A percentile compares a stretch with the other conserved stretches of the same genome.
Conservation (phyloP, 2,113 vertebrate genomes). For the Corythaeola cristata region DNA sequence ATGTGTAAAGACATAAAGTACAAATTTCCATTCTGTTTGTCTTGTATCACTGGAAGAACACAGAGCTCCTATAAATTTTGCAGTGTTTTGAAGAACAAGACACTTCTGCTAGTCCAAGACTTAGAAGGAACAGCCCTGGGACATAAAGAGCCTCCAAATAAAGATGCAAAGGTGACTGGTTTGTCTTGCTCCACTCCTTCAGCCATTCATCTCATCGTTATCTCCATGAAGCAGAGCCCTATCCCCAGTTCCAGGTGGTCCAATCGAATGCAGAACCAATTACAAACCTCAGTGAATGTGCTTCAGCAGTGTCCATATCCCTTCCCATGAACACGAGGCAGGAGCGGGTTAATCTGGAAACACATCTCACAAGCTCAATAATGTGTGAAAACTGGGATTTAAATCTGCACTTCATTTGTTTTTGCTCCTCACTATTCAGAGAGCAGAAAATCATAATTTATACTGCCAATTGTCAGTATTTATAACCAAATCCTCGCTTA, state of each 20-base stretch:
- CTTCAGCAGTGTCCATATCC: neutral
- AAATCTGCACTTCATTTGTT: neutral
- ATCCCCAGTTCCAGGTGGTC: neutral
- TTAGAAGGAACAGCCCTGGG: neutral
- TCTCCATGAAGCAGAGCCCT: neutral
- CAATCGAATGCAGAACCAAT: neutral
- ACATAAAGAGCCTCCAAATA: neutral
- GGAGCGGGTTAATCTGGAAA: neutral
- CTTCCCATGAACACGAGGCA: neutral
- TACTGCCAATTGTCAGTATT: neutral
- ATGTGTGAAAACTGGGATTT: neutral
- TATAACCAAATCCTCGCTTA: neutral
- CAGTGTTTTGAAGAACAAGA: neutral
- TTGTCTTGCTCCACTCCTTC: neutral
- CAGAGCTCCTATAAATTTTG: neutral
- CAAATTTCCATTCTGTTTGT: neutral
- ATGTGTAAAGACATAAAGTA: neutral
- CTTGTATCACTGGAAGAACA: neutral
- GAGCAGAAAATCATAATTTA: neutral
- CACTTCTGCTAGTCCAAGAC: neutral
- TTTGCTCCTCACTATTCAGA: neutral
- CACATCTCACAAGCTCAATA: neutral
- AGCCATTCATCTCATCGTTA: rapidly evolving
- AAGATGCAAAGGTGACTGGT: neutral
- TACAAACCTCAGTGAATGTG: neutral